These are phyloP conservation scores for Psittacula echo DNA, from an alignment of 2,797 vertebrate species.

Conservation along the genomic window DNA sequence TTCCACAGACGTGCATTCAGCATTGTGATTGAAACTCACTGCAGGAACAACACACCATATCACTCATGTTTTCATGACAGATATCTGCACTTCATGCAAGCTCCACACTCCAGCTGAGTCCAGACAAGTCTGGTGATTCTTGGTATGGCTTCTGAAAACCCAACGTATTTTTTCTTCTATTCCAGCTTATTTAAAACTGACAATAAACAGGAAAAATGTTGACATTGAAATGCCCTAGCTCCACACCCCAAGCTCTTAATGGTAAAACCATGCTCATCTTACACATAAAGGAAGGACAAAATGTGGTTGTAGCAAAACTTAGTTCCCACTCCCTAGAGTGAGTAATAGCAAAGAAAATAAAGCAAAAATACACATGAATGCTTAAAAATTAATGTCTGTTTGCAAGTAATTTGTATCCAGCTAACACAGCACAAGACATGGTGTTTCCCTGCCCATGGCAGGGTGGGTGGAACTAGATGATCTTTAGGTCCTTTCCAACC, in stretches of 20 bases:
- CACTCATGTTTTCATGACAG: background rate
- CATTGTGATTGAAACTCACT: background rate
- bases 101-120: background rate
- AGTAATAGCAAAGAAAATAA: accelerated
- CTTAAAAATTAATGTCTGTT: background rate
- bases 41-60: background rate
- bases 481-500: background rate
- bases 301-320: background rate
- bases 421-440: background rate
- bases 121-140: background rate
- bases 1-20: background rate
- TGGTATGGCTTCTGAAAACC: background rate
- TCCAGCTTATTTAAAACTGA: background rate
- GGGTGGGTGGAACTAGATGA: background rate
- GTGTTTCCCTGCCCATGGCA: background rate
- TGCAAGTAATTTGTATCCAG: background rate
- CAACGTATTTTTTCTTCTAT: accelerated
- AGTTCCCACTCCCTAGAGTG: background rate
- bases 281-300: background rate
- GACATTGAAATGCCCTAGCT: background rate
- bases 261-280: background rate
- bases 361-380: background rate
- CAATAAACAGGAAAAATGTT: background rate
- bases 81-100: background rate
- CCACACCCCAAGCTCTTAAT: accelerated